Conservation (phyloP, 2,797 vertebrate genomes). For the Cossypha niveicapilla region DNA sequence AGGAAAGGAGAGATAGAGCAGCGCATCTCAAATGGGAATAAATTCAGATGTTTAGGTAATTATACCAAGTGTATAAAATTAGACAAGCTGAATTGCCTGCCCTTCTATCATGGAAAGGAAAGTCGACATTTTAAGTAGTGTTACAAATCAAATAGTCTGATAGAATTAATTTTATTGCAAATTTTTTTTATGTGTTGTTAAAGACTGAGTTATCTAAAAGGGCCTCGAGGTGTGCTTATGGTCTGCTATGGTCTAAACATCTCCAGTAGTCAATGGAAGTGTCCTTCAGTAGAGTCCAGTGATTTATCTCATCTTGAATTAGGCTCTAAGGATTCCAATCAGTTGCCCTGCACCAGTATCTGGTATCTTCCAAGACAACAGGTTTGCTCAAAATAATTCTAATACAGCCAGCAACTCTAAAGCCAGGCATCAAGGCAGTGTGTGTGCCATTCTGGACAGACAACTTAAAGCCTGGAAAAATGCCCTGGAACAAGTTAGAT, state of each 20-base stretch:
- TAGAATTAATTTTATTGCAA: neutral
- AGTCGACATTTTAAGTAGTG: neutral
- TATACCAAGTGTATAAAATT: neutral
- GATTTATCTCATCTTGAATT: neutral
- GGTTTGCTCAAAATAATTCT: neutral
- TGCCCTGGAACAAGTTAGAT: neutral
- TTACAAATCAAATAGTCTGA: neutral
- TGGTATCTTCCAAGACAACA: neutral
- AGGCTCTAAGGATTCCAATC: neutral
- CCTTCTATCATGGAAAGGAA: neutral
- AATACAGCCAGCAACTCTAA: neutral
- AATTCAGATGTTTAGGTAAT: neutral
- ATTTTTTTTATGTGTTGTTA: neutral
- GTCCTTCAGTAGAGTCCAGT: neutral
- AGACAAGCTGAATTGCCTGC: neutral
- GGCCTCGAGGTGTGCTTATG: neutral
- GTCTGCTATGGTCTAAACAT: neutral
- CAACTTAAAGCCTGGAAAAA: neutral
- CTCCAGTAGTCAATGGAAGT: neutral
- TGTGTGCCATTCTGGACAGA: neutral
- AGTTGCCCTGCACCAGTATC: neutral
- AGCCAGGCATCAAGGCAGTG: accelerated
- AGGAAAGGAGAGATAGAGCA: neutral
- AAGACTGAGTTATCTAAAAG: neutral
- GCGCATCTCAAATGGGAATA: neutral